Evolutionary conservation across 2,888 invertebrate genomes (phyloP).

Genomic region (Lasius platythorax): DNA sequence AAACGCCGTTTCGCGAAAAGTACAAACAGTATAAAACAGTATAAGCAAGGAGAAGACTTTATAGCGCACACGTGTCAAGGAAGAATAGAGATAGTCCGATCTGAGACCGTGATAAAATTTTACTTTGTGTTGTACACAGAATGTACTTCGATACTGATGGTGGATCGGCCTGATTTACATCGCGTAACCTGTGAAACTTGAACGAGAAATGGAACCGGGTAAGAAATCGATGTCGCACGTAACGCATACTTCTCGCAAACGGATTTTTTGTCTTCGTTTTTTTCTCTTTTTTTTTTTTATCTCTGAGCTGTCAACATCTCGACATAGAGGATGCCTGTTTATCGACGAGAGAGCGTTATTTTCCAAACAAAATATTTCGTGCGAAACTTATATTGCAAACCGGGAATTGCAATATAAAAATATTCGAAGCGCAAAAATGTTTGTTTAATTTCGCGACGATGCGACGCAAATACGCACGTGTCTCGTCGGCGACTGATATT

Average conservation of each 20-base stretch:
- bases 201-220: slow-evolving; percentile 32
- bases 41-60: slow-evolving; percentile 49
- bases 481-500: background rate
- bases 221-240: slow-evolving; percentile 27
- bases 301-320: slow-evolving; percentile 10
- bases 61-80: slow-evolving; percentile 58
- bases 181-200: slow-evolving; percentile 65
- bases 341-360: background rate
- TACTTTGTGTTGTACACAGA: slow-evolving; percentile 57
- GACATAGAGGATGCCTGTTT: background rate
- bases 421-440: background rate
- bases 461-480: too few relatives aligned
- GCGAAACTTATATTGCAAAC: background rate
- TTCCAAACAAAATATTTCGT: background rate
- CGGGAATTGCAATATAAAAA: background rate
- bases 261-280: background rate
- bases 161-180: slow-evolving; percentile 65
- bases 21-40: background rate
- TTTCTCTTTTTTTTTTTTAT: background rate
- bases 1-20: background rate
- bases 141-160: slow-evolving; percentile 62
- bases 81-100: slow-evolving; percentile 62
- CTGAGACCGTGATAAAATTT: slow-evolving; percentile 24
- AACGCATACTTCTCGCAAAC: slow-evolving; percentile 12
- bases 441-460: background rate